These are phyloP conservation scores for Cerastis rubricosa DNA, from an alignment of 2,888 invertebrate species.

Conservation along the genomic window DNA sequence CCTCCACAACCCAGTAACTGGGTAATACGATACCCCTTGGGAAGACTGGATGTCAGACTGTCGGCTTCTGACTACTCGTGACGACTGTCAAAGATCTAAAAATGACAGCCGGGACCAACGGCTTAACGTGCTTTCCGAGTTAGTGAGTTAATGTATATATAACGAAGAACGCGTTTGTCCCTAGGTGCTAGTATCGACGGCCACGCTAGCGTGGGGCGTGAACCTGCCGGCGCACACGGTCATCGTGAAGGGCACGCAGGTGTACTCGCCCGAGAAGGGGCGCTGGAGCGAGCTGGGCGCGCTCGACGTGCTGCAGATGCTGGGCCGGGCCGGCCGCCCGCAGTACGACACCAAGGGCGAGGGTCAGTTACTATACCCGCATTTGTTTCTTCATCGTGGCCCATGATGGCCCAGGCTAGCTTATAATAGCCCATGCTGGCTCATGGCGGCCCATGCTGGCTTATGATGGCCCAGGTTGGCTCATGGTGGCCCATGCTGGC, in stretches of 20 bases:
- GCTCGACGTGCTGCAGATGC: constrained; percentile 99
- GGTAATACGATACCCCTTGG: no score
- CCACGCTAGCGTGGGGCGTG: constrained; percentile 99
- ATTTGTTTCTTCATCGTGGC: neutral
- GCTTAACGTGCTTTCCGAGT: no score
- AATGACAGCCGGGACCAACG: no score
- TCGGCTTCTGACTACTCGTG: no score
- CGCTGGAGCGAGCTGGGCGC: constrained; percentile 99
- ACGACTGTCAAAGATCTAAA: no score
- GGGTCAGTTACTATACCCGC: constrained; percentile 67
- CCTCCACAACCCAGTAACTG: no score
- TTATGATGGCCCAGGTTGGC: neutral
- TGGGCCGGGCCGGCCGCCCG: constrained; percentile 99
- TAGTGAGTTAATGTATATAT: no score
- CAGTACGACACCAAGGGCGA: constrained; percentile 98
- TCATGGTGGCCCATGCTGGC: neutral
- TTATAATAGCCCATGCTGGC: neutral
- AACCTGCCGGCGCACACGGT: constrained; percentile 99
- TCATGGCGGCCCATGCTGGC: neutral
- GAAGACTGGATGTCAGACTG: no score
- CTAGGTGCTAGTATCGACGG: constrained; percentile 98
- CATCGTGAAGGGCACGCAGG: constrained; percentile 98
- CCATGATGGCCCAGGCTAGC: neutral
- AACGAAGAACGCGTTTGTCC: neutral
- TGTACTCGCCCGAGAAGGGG: constrained; percentile 99